Conservation (phyloP, 2,113 vertebrate genomes). For the Dipodomys merriami region DNA sequence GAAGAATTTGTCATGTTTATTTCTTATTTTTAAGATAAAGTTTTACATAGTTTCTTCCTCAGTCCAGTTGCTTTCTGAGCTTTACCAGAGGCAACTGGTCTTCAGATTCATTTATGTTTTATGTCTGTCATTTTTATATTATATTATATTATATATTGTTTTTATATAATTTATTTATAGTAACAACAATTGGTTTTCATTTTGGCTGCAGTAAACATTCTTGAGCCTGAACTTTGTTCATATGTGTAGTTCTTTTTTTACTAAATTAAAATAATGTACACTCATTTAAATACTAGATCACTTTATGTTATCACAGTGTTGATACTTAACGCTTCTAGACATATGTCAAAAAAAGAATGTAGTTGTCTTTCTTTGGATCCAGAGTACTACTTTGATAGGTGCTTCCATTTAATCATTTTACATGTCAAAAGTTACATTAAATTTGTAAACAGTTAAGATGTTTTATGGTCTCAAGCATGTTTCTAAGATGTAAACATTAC, state of each 20-base stretch:
- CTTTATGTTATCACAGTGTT: neutral
- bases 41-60: neutral
- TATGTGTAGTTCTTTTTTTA: constrained; percentile 3
- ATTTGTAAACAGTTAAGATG: constrained; percentile 15
- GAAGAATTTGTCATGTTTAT: constrained; percentile 25
- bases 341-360: constrained; percentile 30
- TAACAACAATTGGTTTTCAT: neutral
- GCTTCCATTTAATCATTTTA: neutral
- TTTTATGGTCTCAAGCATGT: neutral
- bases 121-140: constrained; percentile 30
- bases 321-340: too few species aligned
- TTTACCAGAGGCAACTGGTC: neutral
- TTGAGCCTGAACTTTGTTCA: neutral
- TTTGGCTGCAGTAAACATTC: neutral
- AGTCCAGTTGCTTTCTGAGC: neutral
- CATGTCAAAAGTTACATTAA: neutral
- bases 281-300: constrained; percentile 19
- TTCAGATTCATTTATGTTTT: constrained; percentile 36
- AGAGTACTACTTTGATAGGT: constrained; percentile 1
- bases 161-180: neutral
- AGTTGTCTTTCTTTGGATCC: constrained; percentile 14
- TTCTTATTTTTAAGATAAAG: neutral
- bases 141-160: neutral
- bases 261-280: constrained; percentile 1
- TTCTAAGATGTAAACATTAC: constrained; percentile 24